Percentiles rank a stretch among this genome's conserved stretches.
Evolutionary conservation across 2,113 vertebrate genomes (phyloP).

Genomic region (Sinosuthora webbiana): DNA sequence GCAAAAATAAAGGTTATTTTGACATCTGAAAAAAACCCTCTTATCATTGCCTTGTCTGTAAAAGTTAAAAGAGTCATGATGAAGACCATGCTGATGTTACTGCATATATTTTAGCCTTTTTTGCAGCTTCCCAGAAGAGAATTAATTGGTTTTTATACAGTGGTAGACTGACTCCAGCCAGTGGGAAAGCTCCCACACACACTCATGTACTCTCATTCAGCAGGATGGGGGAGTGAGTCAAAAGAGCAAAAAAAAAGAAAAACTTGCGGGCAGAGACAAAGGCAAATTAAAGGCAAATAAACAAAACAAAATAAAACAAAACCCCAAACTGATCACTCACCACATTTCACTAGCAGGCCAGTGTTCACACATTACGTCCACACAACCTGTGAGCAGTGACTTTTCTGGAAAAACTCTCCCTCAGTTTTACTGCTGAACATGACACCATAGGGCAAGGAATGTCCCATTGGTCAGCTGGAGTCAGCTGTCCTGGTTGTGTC

Average conservation of each 20-base stretch:
- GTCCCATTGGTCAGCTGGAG: not conserved
- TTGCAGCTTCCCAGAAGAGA: not conserved
- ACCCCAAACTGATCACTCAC: rapidly evolving
- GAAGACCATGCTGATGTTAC: rapidly evolving
- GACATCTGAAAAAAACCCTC: not conserved
- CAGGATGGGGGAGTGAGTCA: not conserved
- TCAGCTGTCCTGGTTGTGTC: not conserved
- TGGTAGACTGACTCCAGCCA: rapidly evolving
- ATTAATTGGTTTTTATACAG: not conserved
- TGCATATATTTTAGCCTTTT: not conserved
- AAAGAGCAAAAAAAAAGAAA: not conserved
- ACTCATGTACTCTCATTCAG: rapidly evolving
- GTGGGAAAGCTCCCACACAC: not conserved
- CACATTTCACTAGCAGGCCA: not conserved
- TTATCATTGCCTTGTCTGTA: not conserved
- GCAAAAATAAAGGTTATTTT: not conserved
- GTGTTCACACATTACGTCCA: not conserved
- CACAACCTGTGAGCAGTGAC: rapidly evolving
- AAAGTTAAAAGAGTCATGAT: not conserved
- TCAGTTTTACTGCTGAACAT: not conserved
- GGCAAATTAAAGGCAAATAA: not conserved
- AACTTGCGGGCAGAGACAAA: not conserved
- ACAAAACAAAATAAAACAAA: not conserved
- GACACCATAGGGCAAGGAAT: not conserved
- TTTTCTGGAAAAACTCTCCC: not conserved